phyloP scores from a whole-genome alignment of 2,113 vertebrate genomes.

The Heterotis niloticus region DNA sequence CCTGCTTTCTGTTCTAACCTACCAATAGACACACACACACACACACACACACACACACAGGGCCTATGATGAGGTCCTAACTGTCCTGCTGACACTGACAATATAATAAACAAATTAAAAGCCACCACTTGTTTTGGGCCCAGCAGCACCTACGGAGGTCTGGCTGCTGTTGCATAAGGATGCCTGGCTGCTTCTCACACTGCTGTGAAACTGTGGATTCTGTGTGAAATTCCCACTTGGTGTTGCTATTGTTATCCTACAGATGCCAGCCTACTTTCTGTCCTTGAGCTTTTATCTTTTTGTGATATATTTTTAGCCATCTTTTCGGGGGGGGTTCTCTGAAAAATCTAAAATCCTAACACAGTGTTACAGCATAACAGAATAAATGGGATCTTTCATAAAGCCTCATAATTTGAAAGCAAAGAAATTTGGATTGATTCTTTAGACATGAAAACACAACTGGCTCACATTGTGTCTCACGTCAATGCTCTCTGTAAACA shows the following conservation, averaged over 20 bases:
- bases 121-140: too few species aligned
- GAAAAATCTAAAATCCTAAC: constrained; percentile 19
- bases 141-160: background rate
- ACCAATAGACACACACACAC: too few species aligned
- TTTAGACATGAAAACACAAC: constrained; percentile 16
- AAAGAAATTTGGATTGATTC: constrained; percentile 11
- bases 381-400: constrained; percentile 20
- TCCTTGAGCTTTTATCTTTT: constrained; percentile 24
- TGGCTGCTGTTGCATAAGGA: background rate
- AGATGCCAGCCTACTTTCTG: constrained; percentile 25
- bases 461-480: constrained; percentile 11
- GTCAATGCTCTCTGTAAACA: constrained; percentile 1
- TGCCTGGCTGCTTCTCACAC: background rate
- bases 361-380: constrained; percentile 9
- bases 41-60: too few species aligned
- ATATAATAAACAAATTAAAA: too few species aligned
- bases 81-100: too few species aligned
- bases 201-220: constrained; percentile 10
- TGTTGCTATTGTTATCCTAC: constrained; percentile 21
- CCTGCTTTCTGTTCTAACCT: too few species aligned
- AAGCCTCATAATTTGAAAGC: constrained; percentile 21
- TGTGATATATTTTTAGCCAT: constrained; percentile 17
- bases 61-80: too few species aligned
- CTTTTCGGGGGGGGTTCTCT: constrained; percentile 1
- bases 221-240: constrained; percentile 19